A percentile compares a stretch with the other conserved stretches of the same genome.
Evolutionary conservation across 2,888 invertebrate species (phyloP).

Genomic region (Oscheius sp.): DNA sequence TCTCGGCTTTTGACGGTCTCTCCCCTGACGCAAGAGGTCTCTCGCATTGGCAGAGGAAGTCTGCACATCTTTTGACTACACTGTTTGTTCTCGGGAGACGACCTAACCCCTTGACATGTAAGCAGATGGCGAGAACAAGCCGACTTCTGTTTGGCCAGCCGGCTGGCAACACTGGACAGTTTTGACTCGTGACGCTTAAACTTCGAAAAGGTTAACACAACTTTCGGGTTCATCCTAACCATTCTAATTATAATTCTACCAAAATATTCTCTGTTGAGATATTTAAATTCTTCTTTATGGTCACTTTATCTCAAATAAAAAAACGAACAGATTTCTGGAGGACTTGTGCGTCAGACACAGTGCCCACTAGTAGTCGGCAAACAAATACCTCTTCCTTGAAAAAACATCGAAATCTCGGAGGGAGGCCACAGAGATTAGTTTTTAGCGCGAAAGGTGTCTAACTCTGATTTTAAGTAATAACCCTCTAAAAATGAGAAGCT

Average conservation of each 20-base stretch:
- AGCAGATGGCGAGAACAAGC: conserved; percentile 28
- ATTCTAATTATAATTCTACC: no score
- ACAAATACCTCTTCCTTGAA: not conserved
- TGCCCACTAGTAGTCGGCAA: conserved; percentile 5
- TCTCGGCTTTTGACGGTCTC: conserved; percentile 4
- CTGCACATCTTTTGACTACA: not conserved
- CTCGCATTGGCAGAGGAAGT: not conserved
- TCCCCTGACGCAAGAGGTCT: not conserved
- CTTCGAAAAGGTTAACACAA: no score
- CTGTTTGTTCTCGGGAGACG: conserved; percentile 25
- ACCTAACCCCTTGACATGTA: conserved; percentile 22
- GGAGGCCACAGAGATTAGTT: no score
- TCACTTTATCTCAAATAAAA: not conserved
- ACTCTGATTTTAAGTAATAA: no score
- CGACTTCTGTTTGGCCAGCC: conserved; percentile 18
- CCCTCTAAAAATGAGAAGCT: no score
- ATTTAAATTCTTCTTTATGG: not conserved
- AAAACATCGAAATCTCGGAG: conserved; percentile 1
- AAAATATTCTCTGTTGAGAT: not conserved
- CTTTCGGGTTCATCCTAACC: no score
- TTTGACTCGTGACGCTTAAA: conserved; percentile 5
- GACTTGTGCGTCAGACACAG: not conserved
- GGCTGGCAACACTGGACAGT: conserved; percentile 15
- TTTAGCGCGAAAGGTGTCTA: no score
- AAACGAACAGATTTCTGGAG: not conserved